phyloP scores from a whole-genome alignment of 2,888 invertebrate genomes.

The Melinopterus prodromus region DNA sequence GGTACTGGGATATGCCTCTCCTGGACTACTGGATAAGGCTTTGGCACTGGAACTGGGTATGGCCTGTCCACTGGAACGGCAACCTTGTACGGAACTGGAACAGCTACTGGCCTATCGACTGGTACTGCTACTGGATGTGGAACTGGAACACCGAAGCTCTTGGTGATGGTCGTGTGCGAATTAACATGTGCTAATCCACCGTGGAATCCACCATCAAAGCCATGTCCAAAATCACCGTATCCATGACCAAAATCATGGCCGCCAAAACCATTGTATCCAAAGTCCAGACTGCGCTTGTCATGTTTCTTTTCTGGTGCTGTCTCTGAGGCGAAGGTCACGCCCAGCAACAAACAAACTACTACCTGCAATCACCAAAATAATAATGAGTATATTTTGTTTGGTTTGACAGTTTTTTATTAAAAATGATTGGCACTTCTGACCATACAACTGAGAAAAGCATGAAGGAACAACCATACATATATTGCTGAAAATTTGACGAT shows the following conservation, averaged over 20 bases:
- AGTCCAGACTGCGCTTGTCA: conserved; percentile 52
- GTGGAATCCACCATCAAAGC: conserved; percentile 10
- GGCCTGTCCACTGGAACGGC: conserved; percentile 65
- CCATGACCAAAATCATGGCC: conserved; percentile 30
- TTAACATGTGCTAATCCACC: conserved; percentile 44
- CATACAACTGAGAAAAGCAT: too few species aligned
- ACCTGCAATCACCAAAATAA: conserved; percentile 33
- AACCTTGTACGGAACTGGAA: conserved; percentile 58
- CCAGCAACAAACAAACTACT: conserved; percentile 38
- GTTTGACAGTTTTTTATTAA: too few species aligned
- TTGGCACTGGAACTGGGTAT: conserved; percentile 54
- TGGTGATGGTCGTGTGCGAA: conserved; percentile 60
- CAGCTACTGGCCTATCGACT: conserved; percentile 57
- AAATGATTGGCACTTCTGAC: background rate
- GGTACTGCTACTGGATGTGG: conserved; percentile 64
- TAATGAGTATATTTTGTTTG: background rate
- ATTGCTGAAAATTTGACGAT: too few species aligned
- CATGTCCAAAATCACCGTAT: conserved; percentile 34
- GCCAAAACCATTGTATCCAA: conserved; percentile 37
- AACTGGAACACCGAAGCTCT: conserved; percentile 62
- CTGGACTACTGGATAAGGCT: conserved; percentile 66
- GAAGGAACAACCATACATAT: too few species aligned
- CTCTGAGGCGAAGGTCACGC: conserved; percentile 39
- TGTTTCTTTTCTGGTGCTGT: conserved; percentile 50
- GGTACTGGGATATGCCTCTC: conserved; percentile 63